phyloP scores from a whole-genome alignment of 2,888 invertebrate species.

The Troilus luridus region DNA sequence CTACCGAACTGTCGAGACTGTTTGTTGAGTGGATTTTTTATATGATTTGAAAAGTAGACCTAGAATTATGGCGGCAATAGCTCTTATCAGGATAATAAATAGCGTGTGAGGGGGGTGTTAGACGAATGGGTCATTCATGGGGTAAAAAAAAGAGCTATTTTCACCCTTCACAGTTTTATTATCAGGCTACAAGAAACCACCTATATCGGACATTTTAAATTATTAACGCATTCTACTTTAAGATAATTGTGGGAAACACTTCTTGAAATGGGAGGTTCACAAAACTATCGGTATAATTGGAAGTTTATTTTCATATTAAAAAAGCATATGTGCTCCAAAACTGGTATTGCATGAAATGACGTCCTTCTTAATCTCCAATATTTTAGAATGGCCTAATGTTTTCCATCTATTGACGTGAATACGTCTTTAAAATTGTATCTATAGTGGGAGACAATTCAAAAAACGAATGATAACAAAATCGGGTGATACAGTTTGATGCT shows the following conservation, averaged over 20 bases:
- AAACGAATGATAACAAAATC: too few relatives aligned
- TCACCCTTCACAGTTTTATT: neutral
- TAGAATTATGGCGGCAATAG: neutral
- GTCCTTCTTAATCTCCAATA: too few relatives aligned
- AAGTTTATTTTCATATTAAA: neutral
- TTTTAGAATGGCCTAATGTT: too few relatives aligned
- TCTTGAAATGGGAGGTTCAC: neutral
- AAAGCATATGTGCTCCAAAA: too few relatives aligned
- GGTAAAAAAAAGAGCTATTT: neutral
- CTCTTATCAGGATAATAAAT: conserved; percentile 13
- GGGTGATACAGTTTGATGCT: too few relatives aligned
- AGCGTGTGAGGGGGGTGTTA: neutral
- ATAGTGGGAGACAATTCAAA: too few relatives aligned
- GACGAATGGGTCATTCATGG: conserved; percentile 12
- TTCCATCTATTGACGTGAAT: too few relatives aligned
- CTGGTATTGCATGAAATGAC: too few relatives aligned
- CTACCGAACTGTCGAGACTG: neutral
- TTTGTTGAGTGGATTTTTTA: neutral
- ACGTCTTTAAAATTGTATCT: too few relatives aligned
- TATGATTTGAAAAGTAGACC: neutral
- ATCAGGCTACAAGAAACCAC: neutral
- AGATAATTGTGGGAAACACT: neutral
- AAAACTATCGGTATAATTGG: neutral
- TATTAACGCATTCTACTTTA: neutral
- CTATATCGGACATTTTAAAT: neutral